Percentiles rank a stretch among this genome's conserved stretches.
Conservation (phyloP, 2,888 invertebrate genomes). For the Archaeoteleia sp. region DNA sequence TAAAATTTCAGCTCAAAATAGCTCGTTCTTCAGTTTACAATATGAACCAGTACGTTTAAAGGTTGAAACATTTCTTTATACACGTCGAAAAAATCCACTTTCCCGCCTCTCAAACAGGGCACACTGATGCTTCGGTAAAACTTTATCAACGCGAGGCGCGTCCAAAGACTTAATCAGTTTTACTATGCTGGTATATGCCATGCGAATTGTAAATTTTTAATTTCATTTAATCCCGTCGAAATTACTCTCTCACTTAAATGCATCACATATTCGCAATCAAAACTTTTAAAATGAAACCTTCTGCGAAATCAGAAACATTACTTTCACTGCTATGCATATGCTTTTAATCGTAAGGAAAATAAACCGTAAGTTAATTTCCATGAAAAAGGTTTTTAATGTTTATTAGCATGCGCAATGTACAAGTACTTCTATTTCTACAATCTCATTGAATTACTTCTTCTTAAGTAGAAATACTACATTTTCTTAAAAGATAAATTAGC, state of each 20-base stretch:
- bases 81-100: constrained; percentile 18
- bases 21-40: no score
- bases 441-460: no score
- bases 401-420: no score
- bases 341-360: no score
- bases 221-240: constrained; percentile 40
- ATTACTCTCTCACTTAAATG: constrained; percentile 12
- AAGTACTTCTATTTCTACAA: no score
- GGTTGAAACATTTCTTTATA: constrained; percentile 33
- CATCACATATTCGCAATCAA: constrained; percentile 34
- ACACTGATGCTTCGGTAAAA: constrained; percentile 21
- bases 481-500: no score
- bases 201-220: constrained; percentile 41
- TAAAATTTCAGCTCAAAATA: no score
- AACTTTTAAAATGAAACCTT: constrained; percentile 25
- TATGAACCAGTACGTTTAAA: constrained; percentile 6
- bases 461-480: no score
- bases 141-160: constrained; percentile 26
- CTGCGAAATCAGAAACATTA: constrained; percentile 26
- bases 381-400: no score
- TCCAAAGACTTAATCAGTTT: constrained; percentile 10
- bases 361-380: no score
- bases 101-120: constrained; percentile 14
- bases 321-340: constrained; percentile 8
- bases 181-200: constrained; percentile 10